Base-by-base conservation (phyloP, 64 coral and sea anemone genomes). In the Trachythela sp. region DNA sequence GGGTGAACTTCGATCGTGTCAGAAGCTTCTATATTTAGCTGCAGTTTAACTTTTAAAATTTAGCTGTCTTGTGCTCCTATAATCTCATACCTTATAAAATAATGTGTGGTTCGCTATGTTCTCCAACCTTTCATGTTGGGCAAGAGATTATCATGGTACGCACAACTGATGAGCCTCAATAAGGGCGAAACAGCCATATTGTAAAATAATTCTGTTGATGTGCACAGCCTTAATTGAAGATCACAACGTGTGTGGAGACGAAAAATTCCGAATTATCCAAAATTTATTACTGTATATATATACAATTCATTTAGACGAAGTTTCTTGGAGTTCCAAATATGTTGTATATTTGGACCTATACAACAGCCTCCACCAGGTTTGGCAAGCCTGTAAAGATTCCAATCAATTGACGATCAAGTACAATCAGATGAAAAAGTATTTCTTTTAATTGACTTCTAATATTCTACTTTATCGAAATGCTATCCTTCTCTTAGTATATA, bases 401-500 rank as follows among this genome's bases (percentile, higher is more conserved):
- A 72, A 35, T 29, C 68, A 72, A 72, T 35, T 72, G 26, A 72
- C 68, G 17, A 10, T 72, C 17, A 72, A 35, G 33, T 72, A 31
- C 33, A 72, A n/a, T 1, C 68, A 72, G 26, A 72, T 72, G 68
- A 72, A 72, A 72, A 72, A 72, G 68, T 72, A 72, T 72, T 72
- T 27, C 68, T 13, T 22, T 72, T n/a, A 35, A 72, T 31, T 72
- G 29, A 10, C 26, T 35, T 14, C 29, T 72, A 52, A 20, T 52
- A 52, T 1, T 52, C 49, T 52, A 8, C 13, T 52, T 52, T 52
- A 52, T 52, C n/a, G n/a, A n/a, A n/a, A n/a, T n/a, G n/a, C n/a
- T n/a, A n/a, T n/a, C n/a, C n/a, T 52, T 52, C 22, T 8, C 0
- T 20, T 8, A 11, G 13, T 52, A 52, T 52, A 52, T 52, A 15